phyloP scores from a whole-genome alignment of 1,140 invertebrate genomes.

The Globodera rostochiensis region DNA sequence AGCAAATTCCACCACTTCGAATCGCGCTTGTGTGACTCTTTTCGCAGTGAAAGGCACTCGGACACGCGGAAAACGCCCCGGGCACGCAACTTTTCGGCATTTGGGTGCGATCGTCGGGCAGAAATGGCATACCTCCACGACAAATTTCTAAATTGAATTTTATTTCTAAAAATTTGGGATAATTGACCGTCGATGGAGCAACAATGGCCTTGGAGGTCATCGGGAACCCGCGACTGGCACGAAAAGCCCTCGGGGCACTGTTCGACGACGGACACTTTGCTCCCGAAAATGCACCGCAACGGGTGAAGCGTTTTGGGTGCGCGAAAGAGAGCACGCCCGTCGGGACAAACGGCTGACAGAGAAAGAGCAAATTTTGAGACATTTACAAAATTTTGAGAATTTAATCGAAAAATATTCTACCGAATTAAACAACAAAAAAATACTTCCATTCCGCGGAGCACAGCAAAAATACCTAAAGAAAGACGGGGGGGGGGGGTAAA shows the following conservation, averaged over 20 bases:
- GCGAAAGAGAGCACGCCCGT: conserved; percentile 56
- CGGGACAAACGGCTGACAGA: conserved; percentile 55
- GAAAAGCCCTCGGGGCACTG: conserved; percentile 49
- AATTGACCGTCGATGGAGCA: conserved; percentile 50
- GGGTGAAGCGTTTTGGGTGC: conserved; percentile 56
- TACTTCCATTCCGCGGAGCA: conserved; percentile 59
- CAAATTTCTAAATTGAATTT: conserved; percentile 55
- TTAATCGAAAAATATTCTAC: neutral
- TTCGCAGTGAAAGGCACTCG: conserved; percentile 52
- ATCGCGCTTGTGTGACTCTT: conserved; percentile 30
- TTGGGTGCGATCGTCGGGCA: conserved; percentile 59
- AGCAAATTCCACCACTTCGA: conserved; percentile 51
- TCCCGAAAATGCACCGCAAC: conserved; percentile 48
- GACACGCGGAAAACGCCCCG: conserved; percentile 57
- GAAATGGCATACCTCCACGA: conserved; percentile 55
- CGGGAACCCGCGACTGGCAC: conserved; percentile 42
- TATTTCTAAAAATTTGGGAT: neutral
- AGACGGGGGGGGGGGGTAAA: neutral
- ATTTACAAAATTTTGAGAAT: neutral
- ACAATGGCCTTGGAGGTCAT: conserved; percentile 59
- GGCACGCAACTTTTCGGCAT: conserved; percentile 61
- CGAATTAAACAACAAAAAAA: neutral
- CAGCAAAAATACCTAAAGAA: conserved; percentile 57
- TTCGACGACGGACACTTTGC: neutral
- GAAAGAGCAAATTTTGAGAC: no score